Conservation (phyloP, 2,113 vertebrate genomes). For the Morphnarchus princeps region DNA sequence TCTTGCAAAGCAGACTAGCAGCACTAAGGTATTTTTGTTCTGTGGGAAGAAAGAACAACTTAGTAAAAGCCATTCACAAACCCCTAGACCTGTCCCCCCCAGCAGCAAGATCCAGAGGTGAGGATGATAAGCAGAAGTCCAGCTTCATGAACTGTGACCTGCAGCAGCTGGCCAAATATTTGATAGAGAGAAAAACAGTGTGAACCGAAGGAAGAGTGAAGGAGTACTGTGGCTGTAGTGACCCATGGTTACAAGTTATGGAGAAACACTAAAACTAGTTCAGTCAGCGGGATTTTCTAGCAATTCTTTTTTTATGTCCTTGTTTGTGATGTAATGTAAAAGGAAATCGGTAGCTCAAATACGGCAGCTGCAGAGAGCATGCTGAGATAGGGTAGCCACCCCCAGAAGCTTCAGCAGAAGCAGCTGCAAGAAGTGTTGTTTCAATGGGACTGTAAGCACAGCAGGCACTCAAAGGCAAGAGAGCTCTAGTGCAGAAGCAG, state of each 20-base stretch:
- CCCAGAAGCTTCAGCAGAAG: neutral
- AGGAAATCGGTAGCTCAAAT: neutral
- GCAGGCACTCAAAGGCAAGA: neutral
- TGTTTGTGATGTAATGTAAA: neutral
- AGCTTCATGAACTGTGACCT: neutral
- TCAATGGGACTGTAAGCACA: neutral
- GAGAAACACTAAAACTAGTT: neutral
- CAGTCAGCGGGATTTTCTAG: neutral
- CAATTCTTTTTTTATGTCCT: neutral
- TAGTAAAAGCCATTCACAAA: neutral
- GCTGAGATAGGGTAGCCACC: neutral
- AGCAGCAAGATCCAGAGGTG: neutral
- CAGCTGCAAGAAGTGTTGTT: neutral
- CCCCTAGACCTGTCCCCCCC: accelerated
- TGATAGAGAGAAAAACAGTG: neutral
- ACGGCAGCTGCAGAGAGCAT: neutral
- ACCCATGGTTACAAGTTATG: neutral
- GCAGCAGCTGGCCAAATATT: neutral
- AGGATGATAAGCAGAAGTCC: neutral
- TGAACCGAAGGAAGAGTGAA: neutral
- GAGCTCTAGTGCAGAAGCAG: neutral
- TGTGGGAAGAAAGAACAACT: neutral
- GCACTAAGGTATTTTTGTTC: neutral
- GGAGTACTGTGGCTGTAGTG: accelerated
- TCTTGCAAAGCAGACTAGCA: neutral